Evolutionary conservation across 2,888 invertebrate genomes (phyloP), one percentile per base, ranked within the genome.

Genomic region (Rotaria magnacalcarata): DNA sequence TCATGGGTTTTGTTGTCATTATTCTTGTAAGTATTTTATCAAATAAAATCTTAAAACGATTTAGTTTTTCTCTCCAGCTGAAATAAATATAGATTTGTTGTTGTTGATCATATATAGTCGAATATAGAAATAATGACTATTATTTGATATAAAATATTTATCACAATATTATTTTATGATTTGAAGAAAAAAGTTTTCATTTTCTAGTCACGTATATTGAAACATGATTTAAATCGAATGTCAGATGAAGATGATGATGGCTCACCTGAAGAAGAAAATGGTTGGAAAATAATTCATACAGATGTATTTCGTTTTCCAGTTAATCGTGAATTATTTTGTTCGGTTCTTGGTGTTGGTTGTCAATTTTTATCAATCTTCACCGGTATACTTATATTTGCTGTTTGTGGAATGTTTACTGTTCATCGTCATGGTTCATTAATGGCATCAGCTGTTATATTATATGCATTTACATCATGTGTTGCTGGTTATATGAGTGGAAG

Each of bases 271-370:
- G 92, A 92, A 87, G 92, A 92, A 86, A 92, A 92, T 88, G 92
- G 92, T 43, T 92, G 92, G 92, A 92, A 92, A 88, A 92, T 92
- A 54, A 91, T 92, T 80, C 91, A 92, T 87, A 91, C 92, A 1
- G 92, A 92, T 88, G 92, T 92, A 6, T 92, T 92, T 89, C 88
- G 92, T 80, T 91, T 91, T 88, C 92, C 92, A 4, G 88, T 88
- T 0, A 88, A 89, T 86, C 92, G 91, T 88, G 91, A 89, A 87
- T 89, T 92, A 27, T 92, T 92, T 88, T 92, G 92, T 89, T 91
- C 92, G 54, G 91, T 92, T 85, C 88, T 85, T 34, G 92, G 92
- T 85, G 92, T 92, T 84, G 92, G 92, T 6, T 89, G 89, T 80
- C 92, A 92, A 89, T 92, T 92, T 88, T 89, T 92, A 85, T 90